Percentiles rank a stretch among this genome's conserved stretches.
These are phyloP conservation scores for Tachystola acroxantha DNA, from an alignment of 2,888 invertebrate genomes.

Conservation along the genomic window DNA sequence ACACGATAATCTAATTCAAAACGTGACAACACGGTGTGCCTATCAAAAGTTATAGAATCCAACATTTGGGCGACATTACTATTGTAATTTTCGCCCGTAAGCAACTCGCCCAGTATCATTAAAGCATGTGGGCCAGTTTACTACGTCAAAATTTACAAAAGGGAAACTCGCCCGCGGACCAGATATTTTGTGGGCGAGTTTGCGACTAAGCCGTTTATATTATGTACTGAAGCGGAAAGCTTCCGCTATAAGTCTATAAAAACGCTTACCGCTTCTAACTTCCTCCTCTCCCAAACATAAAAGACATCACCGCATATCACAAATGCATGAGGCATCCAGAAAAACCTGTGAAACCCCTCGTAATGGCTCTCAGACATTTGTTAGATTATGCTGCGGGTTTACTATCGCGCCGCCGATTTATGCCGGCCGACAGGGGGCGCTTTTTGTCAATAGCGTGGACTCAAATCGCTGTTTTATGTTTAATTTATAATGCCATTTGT, in stretches of 20 bases:
- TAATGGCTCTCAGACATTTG: conserved; percentile 66
- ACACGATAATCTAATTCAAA: too few relatives aligned
- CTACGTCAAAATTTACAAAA: too few relatives aligned
- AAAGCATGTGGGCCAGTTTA: too few relatives aligned
- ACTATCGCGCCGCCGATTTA: conserved; percentile 33
- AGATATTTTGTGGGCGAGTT: too few relatives aligned
- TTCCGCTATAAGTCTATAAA: conserved; percentile 7
- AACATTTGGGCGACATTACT: too few relatives aligned
- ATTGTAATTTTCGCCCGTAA: too few relatives aligned
- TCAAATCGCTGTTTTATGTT: conserved; percentile 50
- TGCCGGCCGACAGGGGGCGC: conserved; percentile 17
- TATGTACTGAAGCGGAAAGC: too few relatives aligned
- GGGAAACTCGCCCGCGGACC: too few relatives aligned
- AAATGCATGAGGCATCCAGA: conserved; percentile 53
- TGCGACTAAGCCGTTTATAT: too few relatives aligned
- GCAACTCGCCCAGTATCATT: too few relatives aligned
- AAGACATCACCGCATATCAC: conserved; percentile 49
- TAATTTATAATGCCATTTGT: conserved; percentile 64
- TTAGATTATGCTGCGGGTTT: conserved; percentile 59
- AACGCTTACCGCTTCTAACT: conserved; percentile 17
- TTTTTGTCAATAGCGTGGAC: conserved; percentile 23
- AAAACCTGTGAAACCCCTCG: conserved; percentile 63
- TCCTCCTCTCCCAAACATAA: conserved; percentile 33
- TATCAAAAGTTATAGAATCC: too few relatives aligned
- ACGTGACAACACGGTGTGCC: too few relatives aligned